Percentiles rank a stretch among this genome's conserved stretches.
These are phyloP conservation scores for Centrocercus urophasianus DNA, from an alignment of 2,113 vertebrate genomes.

Conservation along the genomic window DNA sequence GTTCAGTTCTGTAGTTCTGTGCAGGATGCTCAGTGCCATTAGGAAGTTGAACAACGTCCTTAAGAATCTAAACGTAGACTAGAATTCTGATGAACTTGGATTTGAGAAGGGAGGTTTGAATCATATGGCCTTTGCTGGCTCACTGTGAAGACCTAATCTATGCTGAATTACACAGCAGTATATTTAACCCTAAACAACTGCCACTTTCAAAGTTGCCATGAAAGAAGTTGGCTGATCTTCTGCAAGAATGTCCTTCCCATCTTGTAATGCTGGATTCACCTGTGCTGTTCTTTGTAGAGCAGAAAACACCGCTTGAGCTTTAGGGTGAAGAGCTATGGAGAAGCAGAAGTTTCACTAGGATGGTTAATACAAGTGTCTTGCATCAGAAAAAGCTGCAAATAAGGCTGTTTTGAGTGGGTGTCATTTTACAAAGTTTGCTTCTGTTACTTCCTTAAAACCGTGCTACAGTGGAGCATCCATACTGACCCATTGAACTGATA, in stretches of 20 bases:
- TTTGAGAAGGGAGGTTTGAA: background rate
- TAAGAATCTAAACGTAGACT: background rate
- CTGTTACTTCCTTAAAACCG: background rate
- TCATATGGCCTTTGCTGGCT: background rate
- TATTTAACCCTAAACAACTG: background rate
- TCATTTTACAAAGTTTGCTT: background rate
- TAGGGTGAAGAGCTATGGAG: background rate
- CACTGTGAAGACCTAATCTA: background rate
- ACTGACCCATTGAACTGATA: background rate
- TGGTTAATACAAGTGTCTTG: background rate
- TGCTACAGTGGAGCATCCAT: background rate
- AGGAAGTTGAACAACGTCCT: background rate
- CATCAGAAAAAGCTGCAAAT: background rate
- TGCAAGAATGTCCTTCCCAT: background rate
- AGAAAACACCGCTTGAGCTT: background rate
- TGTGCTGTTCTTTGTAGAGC: background rate
- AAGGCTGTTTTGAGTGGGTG: background rate
- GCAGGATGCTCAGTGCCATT: background rate
- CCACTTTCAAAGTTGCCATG: background rate
- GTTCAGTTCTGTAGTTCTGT: background rate
- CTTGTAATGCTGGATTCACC: background rate
- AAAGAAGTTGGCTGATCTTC: background rate
- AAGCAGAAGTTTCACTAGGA: background rate
- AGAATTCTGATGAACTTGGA: background rate
- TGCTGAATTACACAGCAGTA: background rate